Base-by-base conservation (phyloP, 2,113 vertebrate species). In the Gobius niger region DNA sequence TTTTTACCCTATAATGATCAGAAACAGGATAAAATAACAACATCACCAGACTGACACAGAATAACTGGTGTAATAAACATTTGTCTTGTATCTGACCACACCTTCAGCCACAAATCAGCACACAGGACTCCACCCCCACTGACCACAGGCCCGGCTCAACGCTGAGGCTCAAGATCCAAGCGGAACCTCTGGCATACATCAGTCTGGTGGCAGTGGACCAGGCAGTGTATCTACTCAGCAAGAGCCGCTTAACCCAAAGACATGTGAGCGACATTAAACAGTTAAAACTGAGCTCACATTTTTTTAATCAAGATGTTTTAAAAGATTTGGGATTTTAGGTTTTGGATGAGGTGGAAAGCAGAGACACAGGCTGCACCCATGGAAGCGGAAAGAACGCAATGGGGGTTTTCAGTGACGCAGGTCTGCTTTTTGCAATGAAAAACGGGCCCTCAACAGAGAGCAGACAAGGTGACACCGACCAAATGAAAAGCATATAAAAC, bases 181-280 rank as follows among this genome's bases (percentile, higher is more conserved):
- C 40, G 41, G 57, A 60, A 60, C 57, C 57, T 2, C 1, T 9
- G 6, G 57, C 57, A 42, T 8, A 9, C 2, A 44, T 60, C 57
- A 60, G 57, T 60, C 57, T 60, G 14, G 57, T 60, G 57, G 57
- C 40, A n/a, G 57, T 60, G 34, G 57, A 60, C 57, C 57, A 60
- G 6, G 57, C 57, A 9, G 40, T 60, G 57, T 44, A 60, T 14
- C 57, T 60, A 40, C 57, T 60, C 57, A n/a, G 40, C 34, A 60
- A 60, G 40, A 42, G n/a, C 8, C 57, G 34, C 34, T 60, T 60
- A 34, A 60, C 1, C 40, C 57, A 60, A 60, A 60, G 40, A 60
- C 57, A 60, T 40, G 57, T 60, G 13, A 60, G 57, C n/a, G 5
- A 34, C 24, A 34, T 34, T 34, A 34, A 34, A 34, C 24, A 34